Percentiles rank a stretch among this genome's conserved stretches.
Conservation (phyloP, 2,888 invertebrate species). For the Chrysotoxum bicinctum region DNA sequence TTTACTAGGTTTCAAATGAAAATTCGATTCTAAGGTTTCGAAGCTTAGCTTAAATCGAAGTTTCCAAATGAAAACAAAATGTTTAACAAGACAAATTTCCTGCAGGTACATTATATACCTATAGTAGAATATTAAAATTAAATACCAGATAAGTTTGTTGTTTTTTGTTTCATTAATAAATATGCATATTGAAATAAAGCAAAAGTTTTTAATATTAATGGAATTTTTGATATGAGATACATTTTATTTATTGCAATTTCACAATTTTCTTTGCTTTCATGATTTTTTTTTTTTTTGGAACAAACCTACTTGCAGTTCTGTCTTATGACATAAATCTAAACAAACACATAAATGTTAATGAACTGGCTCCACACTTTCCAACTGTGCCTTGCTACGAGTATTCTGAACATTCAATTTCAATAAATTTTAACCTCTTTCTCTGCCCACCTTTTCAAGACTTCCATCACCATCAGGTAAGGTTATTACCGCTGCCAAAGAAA, state of each 20-base stretch:
- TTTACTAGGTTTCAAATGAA: no score
- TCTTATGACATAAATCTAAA: background rate
- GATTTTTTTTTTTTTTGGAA: background rate
- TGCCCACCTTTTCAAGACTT: background rate
- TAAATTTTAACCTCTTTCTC: background rate
- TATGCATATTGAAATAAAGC: no score
- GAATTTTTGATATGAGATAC: background rate
- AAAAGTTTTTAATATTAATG: background rate
- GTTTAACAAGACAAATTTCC: no score
- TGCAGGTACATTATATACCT: no score
- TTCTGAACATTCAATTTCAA: background rate
- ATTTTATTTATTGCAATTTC: background rate
- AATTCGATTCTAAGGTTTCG: no score
- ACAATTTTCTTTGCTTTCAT: background rate
- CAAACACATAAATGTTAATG: background rate
- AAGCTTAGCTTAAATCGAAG: no score
- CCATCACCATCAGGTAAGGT: conserved; percentile 16
- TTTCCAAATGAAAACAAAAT: no score
- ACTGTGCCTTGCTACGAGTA: background rate
- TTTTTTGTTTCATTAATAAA: no score
- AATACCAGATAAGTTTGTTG: no score
- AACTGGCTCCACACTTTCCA: background rate
- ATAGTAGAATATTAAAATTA: no score
- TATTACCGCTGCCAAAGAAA: conserved; percentile 6
- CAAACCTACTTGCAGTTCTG: background rate